Percentiles rank a stretch among this genome's conserved stretches.
These are phyloP conservation scores for Poeciliopsis turneri DNA, from an alignment of 2,797 vertebrate species.

Conservation along the genomic window DNA sequence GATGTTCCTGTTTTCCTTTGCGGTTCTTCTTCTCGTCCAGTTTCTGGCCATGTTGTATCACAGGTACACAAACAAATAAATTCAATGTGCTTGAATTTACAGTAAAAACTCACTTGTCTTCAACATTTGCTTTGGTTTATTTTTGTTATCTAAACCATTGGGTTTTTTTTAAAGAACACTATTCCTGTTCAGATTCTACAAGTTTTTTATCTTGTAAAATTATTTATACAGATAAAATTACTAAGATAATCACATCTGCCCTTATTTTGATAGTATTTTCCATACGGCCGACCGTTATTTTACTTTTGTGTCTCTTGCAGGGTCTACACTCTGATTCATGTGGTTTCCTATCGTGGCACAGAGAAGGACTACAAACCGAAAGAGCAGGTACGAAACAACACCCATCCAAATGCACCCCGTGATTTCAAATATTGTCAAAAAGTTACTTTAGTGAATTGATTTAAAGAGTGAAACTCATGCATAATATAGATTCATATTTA, in stretches of 20 bases:
- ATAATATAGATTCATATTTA: not conserved
- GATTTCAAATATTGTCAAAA: not conserved
- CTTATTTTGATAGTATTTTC: not conserved
- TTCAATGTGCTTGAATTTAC: not conserved
- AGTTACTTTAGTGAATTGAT: not conserved
- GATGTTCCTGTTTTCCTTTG: slow-evolving; percentile 86
- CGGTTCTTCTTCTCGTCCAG: slow-evolving; percentile 79
- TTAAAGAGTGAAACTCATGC: not conserved
- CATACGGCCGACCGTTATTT: not conserved
- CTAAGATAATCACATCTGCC: not conserved
- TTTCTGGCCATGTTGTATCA: slow-evolving; percentile 87
- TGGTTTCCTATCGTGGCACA: slow-evolving; percentile 80
- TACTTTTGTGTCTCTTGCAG: slow-evolving; percentile 54
- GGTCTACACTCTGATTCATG: slow-evolving; percentile 84
- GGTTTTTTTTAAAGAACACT: slow-evolving; percentile 5
- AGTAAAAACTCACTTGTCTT: not conserved
- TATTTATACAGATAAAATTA: not conserved
- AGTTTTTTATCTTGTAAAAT: slow-evolving; percentile 13
- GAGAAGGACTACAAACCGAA: slow-evolving; percentile 79
- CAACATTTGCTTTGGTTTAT: not conserved
- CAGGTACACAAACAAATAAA: slow-evolving; percentile 69
- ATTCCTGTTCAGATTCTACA: not conserved
- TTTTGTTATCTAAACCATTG: slow-evolving; percentile 7
- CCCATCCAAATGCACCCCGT: not conserved
- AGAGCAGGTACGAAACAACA: slow-evolving; percentile 53